phyloP scores from a whole-genome alignment of 2,888 invertebrate genomes.

The Synergus laeviventris region DNA sequence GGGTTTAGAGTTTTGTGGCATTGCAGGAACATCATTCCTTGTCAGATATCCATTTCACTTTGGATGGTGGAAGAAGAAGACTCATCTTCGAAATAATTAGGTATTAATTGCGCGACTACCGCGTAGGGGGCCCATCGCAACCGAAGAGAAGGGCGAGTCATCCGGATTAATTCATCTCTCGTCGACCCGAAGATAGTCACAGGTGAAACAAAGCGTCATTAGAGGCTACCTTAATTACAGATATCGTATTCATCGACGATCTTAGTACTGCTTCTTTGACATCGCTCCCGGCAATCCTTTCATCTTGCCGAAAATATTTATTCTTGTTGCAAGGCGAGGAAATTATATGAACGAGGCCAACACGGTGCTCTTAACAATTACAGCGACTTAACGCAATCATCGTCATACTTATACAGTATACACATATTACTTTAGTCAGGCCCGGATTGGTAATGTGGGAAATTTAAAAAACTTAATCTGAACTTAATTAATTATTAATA shows the following conservation, averaged over 20 bases:
- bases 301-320: conserved; percentile 71
- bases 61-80: conserved; percentile 53
- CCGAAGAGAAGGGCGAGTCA: conserved; percentile 52
- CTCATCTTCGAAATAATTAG: conserved; percentile 71
- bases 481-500: no score
- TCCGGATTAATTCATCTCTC: conserved; percentile 54
- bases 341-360: conserved; percentile 55
- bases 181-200: conserved; percentile 50
- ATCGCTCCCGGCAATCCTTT: conserved; percentile 63
- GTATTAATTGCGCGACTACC: conserved; percentile 69
- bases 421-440: no score
- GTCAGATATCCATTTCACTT: conserved; percentile 64
- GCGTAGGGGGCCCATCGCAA: conserved; percentile 65
- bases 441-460: no score
- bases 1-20: not conserved
- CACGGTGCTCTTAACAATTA: conserved; percentile 49
- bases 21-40: conserved; percentile 41
- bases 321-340: conserved; percentile 56
- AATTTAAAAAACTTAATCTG: no score
- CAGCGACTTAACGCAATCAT: conserved; percentile 51
- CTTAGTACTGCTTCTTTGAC: conserved; percentile 62
- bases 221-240: conserved; percentile 55
- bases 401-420: no score
- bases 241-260: conserved; percentile 55
- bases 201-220: conserved; percentile 55